Evolutionary conservation across 2,797 vertebrate species (phyloP).

Genomic region (Ficedula albicollis): DNA sequence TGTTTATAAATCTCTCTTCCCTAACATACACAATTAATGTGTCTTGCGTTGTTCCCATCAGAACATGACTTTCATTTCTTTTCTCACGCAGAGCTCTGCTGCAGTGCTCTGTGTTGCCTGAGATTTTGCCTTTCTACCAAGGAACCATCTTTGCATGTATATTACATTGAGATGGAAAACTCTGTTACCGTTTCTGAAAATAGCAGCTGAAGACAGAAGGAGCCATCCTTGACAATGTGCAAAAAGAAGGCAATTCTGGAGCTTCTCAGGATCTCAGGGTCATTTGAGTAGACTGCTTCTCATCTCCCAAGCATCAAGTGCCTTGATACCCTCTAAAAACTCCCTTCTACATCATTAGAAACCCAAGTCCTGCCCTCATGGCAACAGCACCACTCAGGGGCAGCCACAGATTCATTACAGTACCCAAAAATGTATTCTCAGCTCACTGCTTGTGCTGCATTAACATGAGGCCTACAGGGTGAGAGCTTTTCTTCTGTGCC

Average conservation of each 20-base stretch:
- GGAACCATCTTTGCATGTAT: not conserved
- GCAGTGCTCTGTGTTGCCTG: not conserved
- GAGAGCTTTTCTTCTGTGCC: not conserved
- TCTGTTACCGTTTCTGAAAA: not conserved
- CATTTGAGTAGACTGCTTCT: not conserved
- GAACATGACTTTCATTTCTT: not conserved
- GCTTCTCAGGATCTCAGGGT: not conserved
- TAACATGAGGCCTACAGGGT: rapidly evolving
- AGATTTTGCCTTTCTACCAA: not conserved
- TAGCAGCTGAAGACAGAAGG: not conserved
- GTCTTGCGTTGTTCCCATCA: not conserved
- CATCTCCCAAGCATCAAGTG: not conserved
- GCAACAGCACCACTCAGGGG: not conserved
- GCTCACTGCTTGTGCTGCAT: not conserved
- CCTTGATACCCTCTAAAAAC: not conserved
- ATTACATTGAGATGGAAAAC: not conserved
- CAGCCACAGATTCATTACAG: not conserved
- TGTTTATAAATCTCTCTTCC: not conserved
- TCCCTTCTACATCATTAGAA: not conserved
- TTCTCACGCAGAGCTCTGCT: not conserved
- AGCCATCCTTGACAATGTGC: not conserved
- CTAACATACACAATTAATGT: not conserved
- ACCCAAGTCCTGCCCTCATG: not conserved
- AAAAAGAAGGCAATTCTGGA: not conserved
- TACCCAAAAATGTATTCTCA: not conserved